A percentile compares a stretch with the other conserved stretches of the same genome.
These are phyloP conservation scores for Alces alces DNA, from an alignment of 2,113 vertebrate genomes.

Conservation along the genomic window DNA sequence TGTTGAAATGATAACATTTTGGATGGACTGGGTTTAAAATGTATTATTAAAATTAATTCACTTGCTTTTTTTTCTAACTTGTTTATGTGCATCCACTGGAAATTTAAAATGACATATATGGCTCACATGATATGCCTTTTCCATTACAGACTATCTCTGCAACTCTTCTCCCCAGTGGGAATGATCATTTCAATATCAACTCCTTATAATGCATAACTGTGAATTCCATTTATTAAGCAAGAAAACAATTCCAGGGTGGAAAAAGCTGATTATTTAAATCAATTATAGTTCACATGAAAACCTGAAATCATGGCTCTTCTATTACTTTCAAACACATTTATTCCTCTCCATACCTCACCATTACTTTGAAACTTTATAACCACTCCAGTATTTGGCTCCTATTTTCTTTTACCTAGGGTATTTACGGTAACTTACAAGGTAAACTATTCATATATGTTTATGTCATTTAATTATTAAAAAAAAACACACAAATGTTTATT, in stretches of 20 bases:
- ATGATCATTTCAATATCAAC: not conserved
- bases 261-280: not conserved
- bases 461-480: not conserved
- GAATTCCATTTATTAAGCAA: not conserved
- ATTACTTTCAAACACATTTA: slow-evolving; percentile 6
- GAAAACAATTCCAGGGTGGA: not conserved
- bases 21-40: not conserved
- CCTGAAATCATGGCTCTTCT: not conserved
- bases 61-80: not conserved
- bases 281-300: not conserved
- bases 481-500: not conserved
- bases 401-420: not conserved
- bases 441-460: not conserved
- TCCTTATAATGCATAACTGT: not conserved
- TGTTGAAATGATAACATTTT: not conserved
- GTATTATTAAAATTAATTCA: not conserved
- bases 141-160: not conserved
- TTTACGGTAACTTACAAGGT: not conserved
- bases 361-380: not conserved
- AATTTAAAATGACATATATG: not conserved
- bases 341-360: not conserved
- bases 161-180: not conserved
- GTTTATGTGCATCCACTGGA: not conserved
- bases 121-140: not conserved
- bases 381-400: not conserved